Base-by-base conservation (phyloP, 1,140 invertebrate genomes). In the Trichomalopsis sarcophagae region DNA sequence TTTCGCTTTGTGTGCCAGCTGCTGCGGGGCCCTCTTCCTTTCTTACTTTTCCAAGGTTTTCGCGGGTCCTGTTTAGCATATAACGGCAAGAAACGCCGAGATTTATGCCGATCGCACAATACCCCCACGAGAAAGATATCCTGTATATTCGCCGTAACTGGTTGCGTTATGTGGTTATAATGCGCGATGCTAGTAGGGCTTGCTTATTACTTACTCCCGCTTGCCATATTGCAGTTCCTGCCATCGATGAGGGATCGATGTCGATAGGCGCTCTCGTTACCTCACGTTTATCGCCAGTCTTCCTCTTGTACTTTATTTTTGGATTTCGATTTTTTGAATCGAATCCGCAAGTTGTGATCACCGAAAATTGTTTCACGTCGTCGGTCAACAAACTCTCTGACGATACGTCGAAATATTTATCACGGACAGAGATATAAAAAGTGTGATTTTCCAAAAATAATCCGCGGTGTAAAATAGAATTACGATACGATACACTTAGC, bases 81-180 rank as follows among this genome's bases (percentile, higher is more conserved):
- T 88, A 89, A 87, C 89, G 86, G 87, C 89, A 88, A 89, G 88
- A 89, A 89, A 88, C 50, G 6, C 85, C 33, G 81, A 87, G 88
- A 89, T 90, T 90, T 90, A 89, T 89, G 87, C 82, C 74, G 87
- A 86, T 81, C 83, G 86, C 87, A 89, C 89, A 88, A 90, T 89
- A 87, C 21, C 13, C 33, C 11, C 17, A 44, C 73, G 33, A 5
- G 33, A 33, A 33, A 71, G 68, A 14, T 71, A 9, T 62, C 17
- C 55, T 62, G n/a, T 27, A 47, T 71, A 44, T 68, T 40, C 33
- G 36, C 66, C n/a, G 5, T 68, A 69, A 62, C 33, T 69, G 33
- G 33, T 40, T 36, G 17, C 78, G 23, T 78, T 78, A n/a, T 27
- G 6, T 13, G 36, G 50, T 68, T 30, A 21, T 17, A 27, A 27